Percentiles rank a stretch among this genome's conserved stretches.
Evolutionary conservation across 30 jellyfish, hydroid and myxozoan genomes (phyloP).

Genomic region (Rhopilema esculentum): DNA sequence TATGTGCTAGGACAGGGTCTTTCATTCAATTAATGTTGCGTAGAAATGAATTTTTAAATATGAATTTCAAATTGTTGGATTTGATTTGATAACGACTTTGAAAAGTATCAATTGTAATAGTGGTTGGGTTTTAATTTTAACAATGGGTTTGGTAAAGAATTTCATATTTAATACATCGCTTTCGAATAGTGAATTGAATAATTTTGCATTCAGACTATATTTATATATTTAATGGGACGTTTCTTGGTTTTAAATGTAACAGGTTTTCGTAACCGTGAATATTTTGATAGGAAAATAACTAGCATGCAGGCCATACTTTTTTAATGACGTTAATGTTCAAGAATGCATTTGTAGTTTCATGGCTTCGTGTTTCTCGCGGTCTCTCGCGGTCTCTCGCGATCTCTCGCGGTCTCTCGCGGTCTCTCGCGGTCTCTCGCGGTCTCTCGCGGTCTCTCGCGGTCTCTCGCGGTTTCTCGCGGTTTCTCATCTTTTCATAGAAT

Average conservation of each 20-base stretch:
- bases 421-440: no score
- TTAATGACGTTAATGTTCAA: no score
- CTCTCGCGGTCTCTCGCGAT: no score
- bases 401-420: no score
- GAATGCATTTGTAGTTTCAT: no score
- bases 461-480: no score
- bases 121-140: background rate
- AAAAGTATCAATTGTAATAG: background rate
- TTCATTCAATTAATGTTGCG: background rate
- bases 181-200: background rate
- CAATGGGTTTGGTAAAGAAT: background rate
- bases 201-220: background rate
- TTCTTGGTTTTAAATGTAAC: background rate
- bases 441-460: no score
- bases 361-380: no score
- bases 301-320: background rate
- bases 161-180: background rate
- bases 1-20: background rate
- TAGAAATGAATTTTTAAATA: background rate
- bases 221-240: background rate
- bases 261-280: background rate
- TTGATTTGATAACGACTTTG: background rate
- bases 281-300: background rate
- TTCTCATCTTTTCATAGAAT: no score
- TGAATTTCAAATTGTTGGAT: no score